Evolutionary conservation across 2,113 vertebrate species (phyloP).

Genomic region (Diadophis punctatus): DNA sequence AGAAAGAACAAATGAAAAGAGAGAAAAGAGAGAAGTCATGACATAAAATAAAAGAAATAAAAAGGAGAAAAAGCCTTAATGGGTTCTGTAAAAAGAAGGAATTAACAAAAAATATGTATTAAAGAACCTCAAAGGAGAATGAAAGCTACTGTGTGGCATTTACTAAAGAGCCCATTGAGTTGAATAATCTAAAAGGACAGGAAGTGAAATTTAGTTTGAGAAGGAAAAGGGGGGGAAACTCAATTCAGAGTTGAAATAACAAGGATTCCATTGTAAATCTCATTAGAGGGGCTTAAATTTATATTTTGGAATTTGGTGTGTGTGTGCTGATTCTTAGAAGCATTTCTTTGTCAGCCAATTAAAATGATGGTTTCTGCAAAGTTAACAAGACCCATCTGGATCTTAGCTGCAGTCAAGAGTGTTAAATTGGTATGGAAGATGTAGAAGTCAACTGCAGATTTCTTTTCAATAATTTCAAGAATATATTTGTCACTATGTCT

Average conservation of each 20-base stretch:
- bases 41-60: background rate
- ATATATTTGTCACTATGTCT: conserved; percentile 44
- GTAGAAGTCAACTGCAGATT: conserved; percentile 64
- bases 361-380: conserved; percentile 44
- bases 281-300: conserved; percentile 34
- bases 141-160: background rate
- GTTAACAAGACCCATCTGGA: conserved; percentile 64
- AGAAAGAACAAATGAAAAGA: conserved; percentile 41
- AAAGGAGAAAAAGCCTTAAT: background rate
- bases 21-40: background rate
- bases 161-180: background rate
- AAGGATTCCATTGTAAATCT: conserved; percentile 47
- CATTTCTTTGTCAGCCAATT: conserved; percentile 49
- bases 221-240: background rate
- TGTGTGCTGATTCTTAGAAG: conserved; percentile 39
- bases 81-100: background rate
- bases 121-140: background rate
- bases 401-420: conserved; percentile 51
- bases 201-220: background rate
- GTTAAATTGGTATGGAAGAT: conserved; percentile 61
- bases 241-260: conserved; percentile 34
- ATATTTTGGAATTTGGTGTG: conserved; percentile 40
- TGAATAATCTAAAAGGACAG: background rate
- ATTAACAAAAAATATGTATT: background rate
- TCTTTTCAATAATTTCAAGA: conserved; percentile 64